Percentiles rank a stretch among this genome's conserved stretches.
These are phyloP conservation scores for Nansenia antarctica DNA, from an alignment of 2,113 vertebrate species.

Conservation along the genomic window DNA sequence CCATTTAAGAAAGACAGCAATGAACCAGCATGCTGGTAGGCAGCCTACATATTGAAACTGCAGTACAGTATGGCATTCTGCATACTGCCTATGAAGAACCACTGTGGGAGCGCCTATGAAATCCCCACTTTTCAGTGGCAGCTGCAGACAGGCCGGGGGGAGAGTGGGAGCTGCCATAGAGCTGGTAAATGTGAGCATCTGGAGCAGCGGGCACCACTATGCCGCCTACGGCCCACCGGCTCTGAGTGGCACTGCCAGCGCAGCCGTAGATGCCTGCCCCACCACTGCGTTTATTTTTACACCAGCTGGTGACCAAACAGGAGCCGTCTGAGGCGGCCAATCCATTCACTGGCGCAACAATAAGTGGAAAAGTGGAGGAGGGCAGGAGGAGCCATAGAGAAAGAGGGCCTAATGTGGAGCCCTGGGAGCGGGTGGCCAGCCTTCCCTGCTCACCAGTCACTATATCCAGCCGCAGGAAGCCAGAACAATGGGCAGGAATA, in stretches of 20 bases:
- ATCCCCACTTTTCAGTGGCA: constrained; percentile 67
- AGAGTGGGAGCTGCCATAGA: constrained; percentile 19
- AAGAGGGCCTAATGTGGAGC: background rate
- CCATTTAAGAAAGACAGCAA: constrained; percentile 33
- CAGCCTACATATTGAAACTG: constrained; percentile 55
- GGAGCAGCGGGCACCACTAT: constrained; percentile 48
- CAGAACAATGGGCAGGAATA: constrained; percentile 43
- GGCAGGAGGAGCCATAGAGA: background rate
- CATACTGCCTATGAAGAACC: constrained; percentile 45
- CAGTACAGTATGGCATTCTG: constrained; percentile 46
- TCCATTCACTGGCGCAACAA: constrained; percentile 44
- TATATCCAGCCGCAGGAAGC: constrained; percentile 47
- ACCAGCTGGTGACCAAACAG: constrained; percentile 34
- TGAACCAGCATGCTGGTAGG: constrained; percentile 38
- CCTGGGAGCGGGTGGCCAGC: background rate
- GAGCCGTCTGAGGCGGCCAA: constrained; percentile 37
- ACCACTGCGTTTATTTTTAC: background rate
- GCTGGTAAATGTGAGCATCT: constrained; percentile 59
- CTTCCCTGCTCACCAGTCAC: constrained; percentile 1
- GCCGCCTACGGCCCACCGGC: background rate
- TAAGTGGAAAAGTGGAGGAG: constrained; percentile 7
- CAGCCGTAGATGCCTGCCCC: background rate
- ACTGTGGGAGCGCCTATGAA: constrained; percentile 62
- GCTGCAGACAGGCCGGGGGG: constrained; percentile 52
- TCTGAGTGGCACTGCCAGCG: background rate